These are phyloP conservation scores for Zaprionus obscuricornis DNA, from an alignment of 2,888 invertebrate species.

Conservation along the genomic window DNA sequence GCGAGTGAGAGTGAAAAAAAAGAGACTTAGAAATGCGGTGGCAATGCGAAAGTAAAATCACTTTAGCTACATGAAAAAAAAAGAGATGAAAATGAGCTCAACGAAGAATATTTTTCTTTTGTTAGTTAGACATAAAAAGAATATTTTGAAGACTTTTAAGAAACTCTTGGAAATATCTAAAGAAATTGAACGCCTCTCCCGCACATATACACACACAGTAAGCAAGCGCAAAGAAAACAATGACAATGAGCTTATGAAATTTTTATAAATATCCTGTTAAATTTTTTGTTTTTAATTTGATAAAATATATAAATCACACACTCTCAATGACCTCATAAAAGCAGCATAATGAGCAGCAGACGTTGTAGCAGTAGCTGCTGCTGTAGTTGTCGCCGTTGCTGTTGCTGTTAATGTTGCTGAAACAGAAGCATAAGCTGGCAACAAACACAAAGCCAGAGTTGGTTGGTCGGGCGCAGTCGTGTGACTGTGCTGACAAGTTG, in stretches of 20 bases:
- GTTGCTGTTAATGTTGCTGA: too few relatives aligned
- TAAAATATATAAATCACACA: conserved; percentile 57
- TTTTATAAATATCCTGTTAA: conserved; percentile 31
- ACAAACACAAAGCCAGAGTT: conserved; percentile 9
- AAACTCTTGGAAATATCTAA: background rate
- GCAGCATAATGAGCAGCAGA: conserved; percentile 55
- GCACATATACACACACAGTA: conserved; percentile 1
- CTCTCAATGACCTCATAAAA: conserved; percentile 61
- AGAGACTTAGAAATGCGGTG: conserved; percentile 14
- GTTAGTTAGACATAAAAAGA: too few relatives aligned
- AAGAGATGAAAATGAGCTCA: too few relatives aligned
- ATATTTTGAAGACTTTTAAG: too few relatives aligned
- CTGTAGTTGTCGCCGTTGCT: too few relatives aligned
- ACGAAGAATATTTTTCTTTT: too few relatives aligned
- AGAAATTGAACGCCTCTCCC: conserved; percentile 1
- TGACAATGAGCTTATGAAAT: conserved; percentile 27
- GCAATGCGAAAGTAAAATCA: conserved; percentile 17
- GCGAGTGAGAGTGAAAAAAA: too few relatives aligned
- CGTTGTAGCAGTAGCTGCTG: conserved; percentile 7
- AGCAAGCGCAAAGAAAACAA: background rate
- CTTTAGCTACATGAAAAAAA: conserved; percentile 31
- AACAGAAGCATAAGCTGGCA: conserved; percentile 15
- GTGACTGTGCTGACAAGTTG: conserved; percentile 59
- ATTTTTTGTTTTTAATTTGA: conserved; percentile 55
- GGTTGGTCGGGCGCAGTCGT: conserved; percentile 7